Conservation (phyloP, 2,888 invertebrate species). For the Ernsta delagoae region DNA sequence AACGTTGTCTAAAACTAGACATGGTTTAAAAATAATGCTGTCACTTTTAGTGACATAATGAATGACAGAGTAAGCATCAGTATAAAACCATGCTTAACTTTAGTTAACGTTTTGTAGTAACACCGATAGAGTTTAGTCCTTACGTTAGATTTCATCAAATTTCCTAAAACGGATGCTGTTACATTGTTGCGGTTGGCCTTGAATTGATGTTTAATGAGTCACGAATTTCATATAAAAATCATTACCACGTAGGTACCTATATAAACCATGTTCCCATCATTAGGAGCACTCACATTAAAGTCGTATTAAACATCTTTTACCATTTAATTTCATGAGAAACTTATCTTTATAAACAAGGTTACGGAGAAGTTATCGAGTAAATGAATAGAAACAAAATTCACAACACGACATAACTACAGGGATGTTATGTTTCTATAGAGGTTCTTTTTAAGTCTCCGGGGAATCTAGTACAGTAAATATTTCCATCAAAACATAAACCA, state of each 20-base stretch:
- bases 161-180: constrained; percentile 33
- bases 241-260: neutral
- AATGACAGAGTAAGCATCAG: too few relatives aligned
- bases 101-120: too few relatives aligned
- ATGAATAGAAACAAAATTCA: too few relatives aligned
- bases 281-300: neutral
- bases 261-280: neutral
- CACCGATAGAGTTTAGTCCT: neutral
- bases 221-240: constrained; percentile 26
- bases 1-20: too few relatives aligned
- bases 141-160: constrained; percentile 34
- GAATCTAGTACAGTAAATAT: constrained; percentile 24
- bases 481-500: constrained; percentile 18
- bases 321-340: too few relatives aligned
- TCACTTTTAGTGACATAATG: too few relatives aligned
- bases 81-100: too few relatives aligned
- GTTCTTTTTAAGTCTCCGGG: neutral
- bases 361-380: too few relatives aligned
- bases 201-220: constrained; percentile 25
- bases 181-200: constrained; percentile 27
- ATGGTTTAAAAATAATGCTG: too few relatives aligned
- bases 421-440: neutral
- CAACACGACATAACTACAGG: too few relatives aligned
- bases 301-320: too few relatives aligned
- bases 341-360: too few relatives aligned